phyloP scores from a whole-genome alignment of 2,113 vertebrate genomes.

The Gymnobelideus leadbeateri region DNA sequence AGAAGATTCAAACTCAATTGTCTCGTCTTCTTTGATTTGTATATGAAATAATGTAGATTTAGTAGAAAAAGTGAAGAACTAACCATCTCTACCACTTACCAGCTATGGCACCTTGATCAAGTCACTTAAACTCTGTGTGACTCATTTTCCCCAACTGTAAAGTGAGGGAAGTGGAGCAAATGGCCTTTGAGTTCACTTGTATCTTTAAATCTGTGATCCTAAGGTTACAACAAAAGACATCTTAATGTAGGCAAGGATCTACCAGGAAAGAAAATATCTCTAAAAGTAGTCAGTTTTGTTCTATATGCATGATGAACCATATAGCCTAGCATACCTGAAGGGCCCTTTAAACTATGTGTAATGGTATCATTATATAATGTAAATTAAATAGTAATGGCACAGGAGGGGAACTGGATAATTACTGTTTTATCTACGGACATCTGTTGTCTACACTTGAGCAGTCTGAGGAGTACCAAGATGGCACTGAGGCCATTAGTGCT shows the following conservation, averaged over 20 bases:
- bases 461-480: slow-evolving; percentile 48
- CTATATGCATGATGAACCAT: not conserved
- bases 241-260: not conserved
- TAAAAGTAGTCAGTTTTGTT: slow-evolving; percentile 17
- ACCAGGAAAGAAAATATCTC: not conserved
- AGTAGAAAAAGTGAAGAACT: not conserved
- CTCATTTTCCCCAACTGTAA: not conserved
- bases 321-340: slow-evolving; percentile 46
- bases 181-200: not conserved
- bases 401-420: slow-evolving; percentile 66
- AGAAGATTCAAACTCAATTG: not conserved
- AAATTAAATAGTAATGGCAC: slow-evolving; percentile 66
- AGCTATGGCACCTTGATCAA: not conserved
- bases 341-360: slow-evolving; percentile 29
- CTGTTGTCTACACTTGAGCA: slow-evolving; percentile 66
- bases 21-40: not conserved
- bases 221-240: not conserved
- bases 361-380: slow-evolving; percentile 63
- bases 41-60: not conserved
- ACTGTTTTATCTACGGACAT: slow-evolving; percentile 59
- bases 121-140: not conserved
- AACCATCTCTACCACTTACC: not conserved
- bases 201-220: not conserved
- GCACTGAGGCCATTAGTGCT: slow-evolving; percentile 39
- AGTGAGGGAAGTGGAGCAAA: not conserved